Evolutionary conservation across 2,888 invertebrate species (phyloP), one percentile per base, ranked within the genome.

Genomic region (Diplazon laetatorius): DNA sequence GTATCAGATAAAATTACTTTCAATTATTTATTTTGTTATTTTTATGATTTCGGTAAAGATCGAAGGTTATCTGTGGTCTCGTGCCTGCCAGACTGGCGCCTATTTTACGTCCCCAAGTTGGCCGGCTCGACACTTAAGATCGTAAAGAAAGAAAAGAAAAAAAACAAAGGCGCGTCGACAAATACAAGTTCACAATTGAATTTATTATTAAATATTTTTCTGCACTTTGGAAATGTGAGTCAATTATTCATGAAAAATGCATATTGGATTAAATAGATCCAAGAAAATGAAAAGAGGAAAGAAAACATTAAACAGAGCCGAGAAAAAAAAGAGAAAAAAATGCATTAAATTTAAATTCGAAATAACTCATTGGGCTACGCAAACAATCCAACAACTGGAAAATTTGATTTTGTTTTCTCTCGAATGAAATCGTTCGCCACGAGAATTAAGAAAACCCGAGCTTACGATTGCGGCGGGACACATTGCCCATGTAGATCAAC

Each of bases 81-180:
- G n/a, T 12, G 25, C 1, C 48, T 48, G 22, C 70, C 48, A 16
- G 70, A 35, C 57, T 22, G 60, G 42, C 70, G 70, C 50, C 60
- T 25, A 25, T 62, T 70, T 70, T 60, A 60, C 22, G 37, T 5
- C 39, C 16, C 9, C 25, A n/a, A 30, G 46, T 22, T 50, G 25
- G 50, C 48, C 70, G n/a, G n/a, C 50, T 39, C 44, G 50, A 60
- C 16, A 50, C 50, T 39, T 60, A 25, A 37, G 9, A 42, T 22
- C 14, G 12, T 8, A 22, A 16, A 25, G 1, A 22, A 59, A 35
- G n/a, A 5, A 25, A n/a, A n/a, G n/a, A n/a, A n/a, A n/a, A n/a
- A n/a, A n/a, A n/a, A n/a, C n/a, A n/a, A n/a, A n/a, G n/a, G n/a
- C n/a, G 22, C 9, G 10, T 20, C 6, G 37, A 59, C n/a, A 42